phyloP scores from a whole-genome alignment of 2,888 invertebrate species.

The Andrena minutula region DNA sequence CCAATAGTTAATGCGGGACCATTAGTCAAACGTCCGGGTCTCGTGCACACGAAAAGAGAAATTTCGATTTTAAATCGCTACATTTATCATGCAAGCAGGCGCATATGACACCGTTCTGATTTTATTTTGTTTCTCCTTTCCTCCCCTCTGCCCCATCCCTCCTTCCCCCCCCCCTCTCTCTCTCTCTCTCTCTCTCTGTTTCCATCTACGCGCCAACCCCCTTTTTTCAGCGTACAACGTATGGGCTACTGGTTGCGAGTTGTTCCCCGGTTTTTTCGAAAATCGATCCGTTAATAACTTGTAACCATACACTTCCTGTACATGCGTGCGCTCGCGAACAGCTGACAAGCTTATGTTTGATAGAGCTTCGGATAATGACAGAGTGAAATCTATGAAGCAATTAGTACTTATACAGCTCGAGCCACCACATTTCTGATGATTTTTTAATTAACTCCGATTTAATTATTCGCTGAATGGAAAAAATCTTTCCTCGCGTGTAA shows the following conservation, averaged over 20 bases:
- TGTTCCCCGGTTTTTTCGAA: conserved; percentile 59
- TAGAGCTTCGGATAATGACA: too few species aligned
- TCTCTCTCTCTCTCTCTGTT: conserved; percentile 69
- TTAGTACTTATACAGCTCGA: too few species aligned
- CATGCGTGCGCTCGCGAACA: neutral
- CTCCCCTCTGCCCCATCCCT: conserved; percentile 76
- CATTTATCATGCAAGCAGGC: conserved; percentile 85
- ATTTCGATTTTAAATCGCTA: conserved; percentile 85
- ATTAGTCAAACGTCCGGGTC: conserved; percentile 84
- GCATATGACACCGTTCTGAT: conserved; percentile 84
- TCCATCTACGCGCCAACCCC: conserved; percentile 45
- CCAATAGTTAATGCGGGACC: conserved; percentile 84
- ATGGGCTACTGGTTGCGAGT: conserved; percentile 62
- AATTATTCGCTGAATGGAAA: too few species aligned
- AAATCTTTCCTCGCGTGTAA: too few species aligned
- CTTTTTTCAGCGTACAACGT: conserved; percentile 42
- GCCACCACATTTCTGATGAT: too few species aligned
- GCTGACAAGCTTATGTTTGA: too few species aligned
- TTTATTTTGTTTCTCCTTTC: conserved; percentile 83
- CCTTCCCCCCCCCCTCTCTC: conserved; percentile 70
- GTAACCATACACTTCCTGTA: conserved; percentile 33
- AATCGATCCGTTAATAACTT: conserved; percentile 65
- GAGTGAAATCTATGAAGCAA: too few species aligned
- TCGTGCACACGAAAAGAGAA: conserved; percentile 84
- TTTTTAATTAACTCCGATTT: too few species aligned